Conservation (phyloP, 2,113 vertebrate genomes). For the Hemichromis elongatus region DNA sequence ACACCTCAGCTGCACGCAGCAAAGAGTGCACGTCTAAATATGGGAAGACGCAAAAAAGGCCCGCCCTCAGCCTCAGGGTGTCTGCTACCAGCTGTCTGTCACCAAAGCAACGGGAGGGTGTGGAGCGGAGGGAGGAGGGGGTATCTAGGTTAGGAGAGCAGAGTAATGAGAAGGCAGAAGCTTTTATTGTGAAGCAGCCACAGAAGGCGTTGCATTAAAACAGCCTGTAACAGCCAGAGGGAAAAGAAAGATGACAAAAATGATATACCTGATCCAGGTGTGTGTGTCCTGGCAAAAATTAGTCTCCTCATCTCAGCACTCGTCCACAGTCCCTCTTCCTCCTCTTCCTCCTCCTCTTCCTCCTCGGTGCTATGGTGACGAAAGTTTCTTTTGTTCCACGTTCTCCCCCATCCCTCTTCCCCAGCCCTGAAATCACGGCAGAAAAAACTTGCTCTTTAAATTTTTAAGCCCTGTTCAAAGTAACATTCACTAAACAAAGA, state of each 20-base stretch:
- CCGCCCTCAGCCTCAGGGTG: constrained; percentile 81
- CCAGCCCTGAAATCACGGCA: neutral
- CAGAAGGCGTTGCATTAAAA: neutral
- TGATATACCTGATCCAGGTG: constrained; percentile 35
- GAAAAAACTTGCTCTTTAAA: neutral
- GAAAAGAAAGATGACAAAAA: neutral
- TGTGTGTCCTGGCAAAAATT: neutral
- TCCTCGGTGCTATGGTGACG: constrained; percentile 51
- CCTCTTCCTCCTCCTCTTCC: constrained; percentile 6
- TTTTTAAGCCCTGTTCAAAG: neutral
- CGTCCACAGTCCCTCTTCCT: constrained; percentile 33
- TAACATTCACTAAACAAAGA: neutral
- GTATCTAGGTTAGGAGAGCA: neutral
- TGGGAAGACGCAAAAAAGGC: constrained; percentile 88
- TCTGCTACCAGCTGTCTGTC: constrained; percentile 80
- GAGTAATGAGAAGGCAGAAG: neutral
- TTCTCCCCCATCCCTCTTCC: constrained; percentile 14
- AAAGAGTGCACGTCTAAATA: constrained; percentile 86
- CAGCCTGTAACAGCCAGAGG: neutral
- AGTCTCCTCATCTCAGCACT: constrained; percentile 28
- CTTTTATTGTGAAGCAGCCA: neutral
- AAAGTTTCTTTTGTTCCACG: constrained; percentile 22
- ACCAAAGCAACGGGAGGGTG: constrained; percentile 44
- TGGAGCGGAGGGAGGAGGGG: constrained; percentile 9
- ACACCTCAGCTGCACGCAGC: constrained; percentile 83